Evolutionary conservation across 1,140 invertebrate species (phyloP), one percentile per base, ranked within the genome.

Genomic region (Drosophila pruinosa): DNA sequence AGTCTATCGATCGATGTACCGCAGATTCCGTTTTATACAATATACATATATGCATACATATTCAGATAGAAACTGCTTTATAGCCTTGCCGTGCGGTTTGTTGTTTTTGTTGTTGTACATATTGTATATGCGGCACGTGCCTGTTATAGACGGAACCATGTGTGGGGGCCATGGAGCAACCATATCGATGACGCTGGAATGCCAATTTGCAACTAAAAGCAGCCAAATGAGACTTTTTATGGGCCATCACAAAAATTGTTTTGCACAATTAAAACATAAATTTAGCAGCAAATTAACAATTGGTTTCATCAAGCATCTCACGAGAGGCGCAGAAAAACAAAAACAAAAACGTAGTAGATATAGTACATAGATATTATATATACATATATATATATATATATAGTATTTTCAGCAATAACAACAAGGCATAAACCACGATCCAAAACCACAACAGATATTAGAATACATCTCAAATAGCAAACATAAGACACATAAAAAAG

Each of bases 181-280:
- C 47, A 67, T 67, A 72, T 65, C 61, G 59, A 53, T 58, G 38
- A 64, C 59, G 48, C 21, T 8, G 36, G 24, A 38, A 43, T 26
- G 58, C 21, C 52, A 73, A 70, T 50, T 73, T 59, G 31, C 21
- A 28, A 19, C 58, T 64, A 52, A 50, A 69, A 70, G 54, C 72
- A 43, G 39, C 41, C 63, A 59, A 75, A 72, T 72, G 61, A 61
- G 68, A 50, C 54, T 21, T 61, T 72, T 72, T 12, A 67, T 65
- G 61, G 61, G 34, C 61, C 54, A 65, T 75, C 31, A 71, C 71
- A 62, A 58, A 8, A 7, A 1, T 39, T 39, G 12, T 17, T 61
- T 52, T 43, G 19, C 28, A 22, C 69, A 70, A 68, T 69, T 65
- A 41, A 71, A 53, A 68, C 57, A 48, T 48, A 41, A 52, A 59